A percentile compares a stretch with the other conserved stretches of the same genome.
These are phyloP conservation scores for Camptogramma bilineatum DNA, from an alignment of 2,888 invertebrate species.

Conservation along the genomic window DNA sequence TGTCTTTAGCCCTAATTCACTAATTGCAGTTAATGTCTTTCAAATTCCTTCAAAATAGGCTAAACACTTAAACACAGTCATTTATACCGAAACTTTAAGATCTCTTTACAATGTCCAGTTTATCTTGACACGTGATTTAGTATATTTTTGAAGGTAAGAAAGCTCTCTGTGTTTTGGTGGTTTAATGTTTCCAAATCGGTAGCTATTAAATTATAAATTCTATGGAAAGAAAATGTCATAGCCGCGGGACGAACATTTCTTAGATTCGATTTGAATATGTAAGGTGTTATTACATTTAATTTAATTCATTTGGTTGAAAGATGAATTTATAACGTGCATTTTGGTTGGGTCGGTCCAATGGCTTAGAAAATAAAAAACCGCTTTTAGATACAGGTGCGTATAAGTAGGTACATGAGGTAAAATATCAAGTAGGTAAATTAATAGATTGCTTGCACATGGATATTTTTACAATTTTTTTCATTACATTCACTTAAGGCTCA, in stretches of 20 bases:
- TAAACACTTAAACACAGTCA: slow-evolving; percentile 67
- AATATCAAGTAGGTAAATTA: too few relatives aligned
- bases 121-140: slow-evolving; percentile 9
- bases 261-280: slow-evolving; percentile 66
- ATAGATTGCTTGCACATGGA: too few relatives aligned
- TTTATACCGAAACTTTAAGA: slow-evolving; percentile 57
- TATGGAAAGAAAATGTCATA: slow-evolving; percentile 72
- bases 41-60: slow-evolving; percentile 66
- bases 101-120: slow-evolving; percentile 40
- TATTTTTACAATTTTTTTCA: too few relatives aligned
- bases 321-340: slow-evolving; percentile 21
- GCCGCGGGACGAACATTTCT: slow-evolving; percentile 57
- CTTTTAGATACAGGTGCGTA: not conserved
- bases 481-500: too few relatives aligned
- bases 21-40: slow-evolving; percentile 53
- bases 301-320: slow-evolving; percentile 39
- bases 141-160: not conserved
- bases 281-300: slow-evolving; percentile 57
- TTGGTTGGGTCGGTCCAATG: slow-evolving; percentile 8
- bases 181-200: slow-evolving; percentile 49
- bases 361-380: not conserved
- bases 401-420: too few relatives aligned
- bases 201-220: slow-evolving; percentile 58
- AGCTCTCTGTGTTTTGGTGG: slow-evolving; percentile 33
- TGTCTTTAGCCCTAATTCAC: slow-evolving; percentile 49